Percentiles rank a stretch among this genome's conserved stretches.
Evolutionary conservation across 2,797 vertebrate genomes (phyloP).

Genomic region (Lagorchestes hirsutus): DNA sequence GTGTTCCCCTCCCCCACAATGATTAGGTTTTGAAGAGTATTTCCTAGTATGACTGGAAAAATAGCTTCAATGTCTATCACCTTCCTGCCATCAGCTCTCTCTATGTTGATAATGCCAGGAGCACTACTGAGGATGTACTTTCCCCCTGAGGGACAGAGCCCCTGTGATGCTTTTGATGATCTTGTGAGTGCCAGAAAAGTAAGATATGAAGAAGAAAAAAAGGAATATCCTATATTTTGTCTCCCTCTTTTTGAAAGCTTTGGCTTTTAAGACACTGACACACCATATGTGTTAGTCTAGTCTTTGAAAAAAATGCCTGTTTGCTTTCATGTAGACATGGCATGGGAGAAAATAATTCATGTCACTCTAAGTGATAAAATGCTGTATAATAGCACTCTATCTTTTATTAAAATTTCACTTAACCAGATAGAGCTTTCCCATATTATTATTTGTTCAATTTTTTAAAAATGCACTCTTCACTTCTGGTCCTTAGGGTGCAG

Average conservation of each 20-base stretch:
- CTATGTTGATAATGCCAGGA: neutral
- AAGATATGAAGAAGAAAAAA: neutral
- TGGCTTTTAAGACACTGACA: neutral
- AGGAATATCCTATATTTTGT: neutral
- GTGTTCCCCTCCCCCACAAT: rapidly evolving
- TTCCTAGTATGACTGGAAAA: neutral
- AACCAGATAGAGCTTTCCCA: neutral
- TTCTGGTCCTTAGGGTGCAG: neutral
- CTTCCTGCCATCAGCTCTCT: neutral
- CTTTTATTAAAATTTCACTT: neutral
- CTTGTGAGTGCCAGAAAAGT: neutral
- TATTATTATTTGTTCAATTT: neutral
- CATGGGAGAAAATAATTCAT: neutral
- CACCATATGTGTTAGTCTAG: neutral
- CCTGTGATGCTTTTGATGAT: neutral
- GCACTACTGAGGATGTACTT: neutral
- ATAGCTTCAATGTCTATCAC: neutral
- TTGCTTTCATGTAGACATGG: neutral
- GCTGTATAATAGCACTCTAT: neutral
- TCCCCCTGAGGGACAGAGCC: neutral
- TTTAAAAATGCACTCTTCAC: neutral
- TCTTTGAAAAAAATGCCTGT: neutral
- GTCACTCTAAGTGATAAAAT: neutral
- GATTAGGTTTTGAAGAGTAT: neutral
- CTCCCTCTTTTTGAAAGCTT: neutral